Conservation (phyloP, 2,113 vertebrate genomes). For the Apteryx mantelli region DNA sequence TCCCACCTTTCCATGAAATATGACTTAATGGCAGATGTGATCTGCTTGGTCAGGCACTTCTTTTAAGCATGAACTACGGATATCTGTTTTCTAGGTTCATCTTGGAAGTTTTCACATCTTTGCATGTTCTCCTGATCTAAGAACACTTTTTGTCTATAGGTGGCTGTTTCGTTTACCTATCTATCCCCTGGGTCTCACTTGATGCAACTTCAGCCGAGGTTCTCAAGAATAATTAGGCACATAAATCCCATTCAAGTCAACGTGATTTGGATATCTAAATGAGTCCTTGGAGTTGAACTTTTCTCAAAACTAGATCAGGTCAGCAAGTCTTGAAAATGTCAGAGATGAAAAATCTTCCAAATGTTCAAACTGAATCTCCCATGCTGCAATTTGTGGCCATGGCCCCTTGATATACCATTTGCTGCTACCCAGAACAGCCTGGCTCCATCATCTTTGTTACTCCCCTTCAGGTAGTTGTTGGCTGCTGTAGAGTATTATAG, state of each 20-base stretch:
- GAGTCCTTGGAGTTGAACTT: neutral
- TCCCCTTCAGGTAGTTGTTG: neutral
- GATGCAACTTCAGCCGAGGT: neutral
- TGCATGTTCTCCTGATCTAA: neutral
- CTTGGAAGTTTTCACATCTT: neutral
- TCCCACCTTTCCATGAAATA: neutral
- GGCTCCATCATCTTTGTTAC: neutral
- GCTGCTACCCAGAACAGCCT: neutral
- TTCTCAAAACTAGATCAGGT: neutral
- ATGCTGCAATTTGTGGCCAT: neutral
- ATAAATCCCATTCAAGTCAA: neutral
- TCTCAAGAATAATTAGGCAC: neutral
- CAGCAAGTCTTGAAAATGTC: neutral
- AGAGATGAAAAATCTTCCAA: neutral
- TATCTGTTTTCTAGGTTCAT: neutral
- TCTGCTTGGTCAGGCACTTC: neutral
- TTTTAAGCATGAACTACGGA: neutral
- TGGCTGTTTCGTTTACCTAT: neutral
- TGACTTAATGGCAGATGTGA: neutral
- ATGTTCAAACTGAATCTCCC: neutral
- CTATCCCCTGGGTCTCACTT: neutral
- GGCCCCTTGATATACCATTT: neutral
- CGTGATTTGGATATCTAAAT: neutral
- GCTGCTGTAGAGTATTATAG: accelerated
- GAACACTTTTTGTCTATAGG: neutral